These are phyloP conservation scores for Myanophis thanlyinensis DNA, from an alignment of 2,113 vertebrate genomes.

Conservation along the genomic window DNA sequence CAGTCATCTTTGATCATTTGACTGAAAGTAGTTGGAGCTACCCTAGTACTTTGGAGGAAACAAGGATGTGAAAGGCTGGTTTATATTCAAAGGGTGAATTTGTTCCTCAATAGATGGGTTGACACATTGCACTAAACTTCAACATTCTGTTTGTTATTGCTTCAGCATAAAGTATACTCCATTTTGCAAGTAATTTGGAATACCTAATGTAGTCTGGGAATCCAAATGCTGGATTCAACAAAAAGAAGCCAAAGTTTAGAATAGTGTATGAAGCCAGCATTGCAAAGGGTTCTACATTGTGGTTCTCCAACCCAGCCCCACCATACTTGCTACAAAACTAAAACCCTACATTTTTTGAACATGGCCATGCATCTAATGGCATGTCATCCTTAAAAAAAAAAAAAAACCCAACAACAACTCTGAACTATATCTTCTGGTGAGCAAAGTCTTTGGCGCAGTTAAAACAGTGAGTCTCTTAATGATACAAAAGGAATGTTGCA, in stretches of 20 bases:
- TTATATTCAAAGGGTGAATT: neutral
- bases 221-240: neutral
- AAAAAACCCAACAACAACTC: neutral
- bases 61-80: neutral
- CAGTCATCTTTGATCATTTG: neutral
- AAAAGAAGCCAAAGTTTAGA: neutral
- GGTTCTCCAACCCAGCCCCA: neutral
- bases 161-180: neutral
- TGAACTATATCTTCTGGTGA: neutral
- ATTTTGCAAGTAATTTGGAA: neutral
- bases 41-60: neutral
- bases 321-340: neutral
- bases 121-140: neutral
- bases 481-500: neutral
- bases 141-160: neutral
- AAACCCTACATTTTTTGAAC: neutral
- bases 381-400: neutral
- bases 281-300: neutral
- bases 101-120: neutral
- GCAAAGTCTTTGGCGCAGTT: neutral
- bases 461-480: neutral
- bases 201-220: neutral
- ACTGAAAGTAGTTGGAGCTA: neutral
- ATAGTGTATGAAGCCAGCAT: neutral
- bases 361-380: neutral